Base-by-base conservation (phyloP, 2,797 vertebrate species). In the Smutsia gigantea region DNA sequence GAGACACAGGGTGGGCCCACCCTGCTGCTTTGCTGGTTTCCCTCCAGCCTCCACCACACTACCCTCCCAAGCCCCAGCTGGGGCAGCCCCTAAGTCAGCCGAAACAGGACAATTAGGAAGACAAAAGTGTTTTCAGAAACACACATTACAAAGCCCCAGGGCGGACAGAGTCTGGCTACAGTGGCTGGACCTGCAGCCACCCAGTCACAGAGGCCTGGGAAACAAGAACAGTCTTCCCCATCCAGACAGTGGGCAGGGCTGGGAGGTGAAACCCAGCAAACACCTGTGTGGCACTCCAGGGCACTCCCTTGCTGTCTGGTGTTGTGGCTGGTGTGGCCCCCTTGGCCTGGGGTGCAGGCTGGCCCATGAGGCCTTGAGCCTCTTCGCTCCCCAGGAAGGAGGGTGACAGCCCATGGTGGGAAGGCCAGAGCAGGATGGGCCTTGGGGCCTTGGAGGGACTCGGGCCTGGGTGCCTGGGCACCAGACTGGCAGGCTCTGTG, bases 31-130 rank as follows among this genome's bases (percentile, higher is more conserved):
- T n/a, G 75, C 34, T 17, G 21, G 84, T 11, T 59, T 64, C 59
- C 2, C 69, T 42, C 77, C 25, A 42, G 68, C 72, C 53, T 3
- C 6, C n/a, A 25, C 37, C 51, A 9, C 51, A 5, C 59, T 8
- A 29, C 59, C 53, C 5, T 34, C 95, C 95, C 83, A 64, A 55
- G 2, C 49, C 86, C 91, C 95, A 90, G 97, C 93, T 90, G 87
- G 84, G 51, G 37, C 59, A 49, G 63, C 68, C 79, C 71, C 29
- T 21, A 7, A 92, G 81, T 63, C 88, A 77, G 72, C 87, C 97
- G 34, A 85, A 85, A 94, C 59, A 79, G 49, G 23, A 53, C 59
- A 10, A 10, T 51, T 21, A 71, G 17, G 12, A 64, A 57, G 5
- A 84, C 57, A 63, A 49, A 57, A 31, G 39, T 27, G 34, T 72